Evolutionary conservation across 2,888 invertebrate genomes (phyloP).

Genomic region (Frankliniella intonsa): DNA sequence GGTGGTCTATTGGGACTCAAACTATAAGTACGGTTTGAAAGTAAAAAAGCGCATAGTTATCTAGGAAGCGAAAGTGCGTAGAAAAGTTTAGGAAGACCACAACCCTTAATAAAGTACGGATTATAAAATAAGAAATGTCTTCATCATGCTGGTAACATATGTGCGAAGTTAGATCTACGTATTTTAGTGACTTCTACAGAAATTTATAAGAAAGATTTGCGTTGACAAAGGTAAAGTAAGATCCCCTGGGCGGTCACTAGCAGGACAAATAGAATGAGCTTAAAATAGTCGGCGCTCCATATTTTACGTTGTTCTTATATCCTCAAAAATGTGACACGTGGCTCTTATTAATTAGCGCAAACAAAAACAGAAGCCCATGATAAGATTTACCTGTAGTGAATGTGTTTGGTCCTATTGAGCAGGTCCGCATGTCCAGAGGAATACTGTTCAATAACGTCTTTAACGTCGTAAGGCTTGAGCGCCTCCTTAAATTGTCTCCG

Average conservation of each 20-base stretch:
- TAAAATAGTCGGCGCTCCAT: too few species aligned
- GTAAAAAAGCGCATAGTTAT: too few species aligned
- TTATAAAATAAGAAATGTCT: not conserved
- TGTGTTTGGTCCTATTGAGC: slow-evolving; percentile 78
- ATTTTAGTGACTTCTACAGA: slow-evolving; percentile 3
- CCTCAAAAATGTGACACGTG: too few species aligned
- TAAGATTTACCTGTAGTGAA: slow-evolving; percentile 69
- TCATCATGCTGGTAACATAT: not conserved
- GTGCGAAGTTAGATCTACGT: slow-evolving; percentile 29
- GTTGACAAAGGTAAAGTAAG: too few species aligned
- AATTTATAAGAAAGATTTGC: not conserved
- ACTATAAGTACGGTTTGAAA: too few species aligned
- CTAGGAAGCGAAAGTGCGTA: too few species aligned
- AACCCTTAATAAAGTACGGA: too few species aligned
- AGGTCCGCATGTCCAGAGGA: slow-evolving; percentile 84
- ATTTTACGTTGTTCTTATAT: too few species aligned
- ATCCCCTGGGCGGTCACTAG: too few species aligned
- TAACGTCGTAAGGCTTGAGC: slow-evolving; percentile 88
- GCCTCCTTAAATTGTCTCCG: slow-evolving; percentile 88
- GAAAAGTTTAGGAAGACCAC: too few species aligned
- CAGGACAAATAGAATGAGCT: too few species aligned
- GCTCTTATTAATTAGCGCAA: not conserved
- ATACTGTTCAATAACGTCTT: slow-evolving; percentile 91
- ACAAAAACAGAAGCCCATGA: slow-evolving; percentile 30
- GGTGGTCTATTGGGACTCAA: too few species aligned